Evolutionary conservation across 2,113 vertebrate species (phyloP), one percentile per base, ranked within the genome.

Genomic region (Myotis davidii): DNA sequence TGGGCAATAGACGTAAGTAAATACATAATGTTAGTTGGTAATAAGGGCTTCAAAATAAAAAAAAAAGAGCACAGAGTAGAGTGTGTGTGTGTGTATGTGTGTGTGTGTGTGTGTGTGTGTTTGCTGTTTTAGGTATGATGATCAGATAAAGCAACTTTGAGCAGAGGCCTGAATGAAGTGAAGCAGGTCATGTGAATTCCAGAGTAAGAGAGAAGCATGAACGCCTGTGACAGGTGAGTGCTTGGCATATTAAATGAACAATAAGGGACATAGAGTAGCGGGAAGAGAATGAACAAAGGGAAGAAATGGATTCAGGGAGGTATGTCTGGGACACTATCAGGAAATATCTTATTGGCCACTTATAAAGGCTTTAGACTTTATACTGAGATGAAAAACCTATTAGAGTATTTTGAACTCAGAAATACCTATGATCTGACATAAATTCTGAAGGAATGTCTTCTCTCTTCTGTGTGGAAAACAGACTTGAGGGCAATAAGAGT

Each of bases 41-140:
- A 74, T 37, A 85, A 87, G 23, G 25, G 10, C 32, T 93, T 94
- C 72, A 64, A 78, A 95, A 94, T 95, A 29, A 89, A 91, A 64
- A 91, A 64, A 83, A 64, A 39, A 83, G 56, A n/a, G 29, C 39
- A 34, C 50, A 70, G 37, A 42, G 64, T 29, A 52, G 54, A 16
- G 39, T 50, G 5, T 32, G 48, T 82, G 18, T 45, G 69, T 32
- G 13, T 48, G 14, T 8, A 0, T 9, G 14, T 54, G 14, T 5
- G 5, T 25, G 17, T 54, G 34, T 82, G 4, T 61, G 11, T n/a
- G 5, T 34, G 9, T 56, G 18, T 25, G 42, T 27, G 25, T 54
- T 25, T 64, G 70, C 32, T 86, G 2, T 79, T 93, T 64, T 42
- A 79, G 32, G 45, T 48, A 12, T 29, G 11, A 65, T 52, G 39